phyloP scores from a whole-genome alignment of 2,113 vertebrate species.

The Indicator indicator region DNA sequence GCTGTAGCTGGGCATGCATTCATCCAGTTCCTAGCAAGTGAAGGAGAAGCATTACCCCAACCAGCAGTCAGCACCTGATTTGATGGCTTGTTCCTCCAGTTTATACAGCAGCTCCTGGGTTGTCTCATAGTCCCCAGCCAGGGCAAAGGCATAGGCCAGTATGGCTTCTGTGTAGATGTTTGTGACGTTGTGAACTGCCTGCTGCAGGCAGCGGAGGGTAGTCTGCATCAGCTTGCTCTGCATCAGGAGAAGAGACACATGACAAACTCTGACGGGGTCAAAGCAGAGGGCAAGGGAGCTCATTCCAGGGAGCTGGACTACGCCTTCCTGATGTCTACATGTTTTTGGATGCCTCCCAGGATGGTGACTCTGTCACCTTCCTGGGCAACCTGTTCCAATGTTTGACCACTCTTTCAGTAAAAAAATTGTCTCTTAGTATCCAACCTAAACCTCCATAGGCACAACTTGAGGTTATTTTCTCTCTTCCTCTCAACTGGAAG shows the following conservation, averaged over 20 bases:
- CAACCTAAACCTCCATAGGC: too few species aligned
- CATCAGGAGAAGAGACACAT: neutral
- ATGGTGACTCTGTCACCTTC: too few species aligned
- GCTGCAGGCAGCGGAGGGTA: constrained; percentile 78
- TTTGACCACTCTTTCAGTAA: too few species aligned
- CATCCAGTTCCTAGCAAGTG: neutral
- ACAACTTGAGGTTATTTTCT: too few species aligned
- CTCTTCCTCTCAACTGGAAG: too few species aligned
- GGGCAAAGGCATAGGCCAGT: constrained; percentile 85
- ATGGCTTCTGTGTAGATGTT: constrained; percentile 83
- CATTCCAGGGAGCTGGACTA: neutral
- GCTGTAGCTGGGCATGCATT: neutral
- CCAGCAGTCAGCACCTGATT: constrained; percentile 44
- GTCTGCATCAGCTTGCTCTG: constrained; percentile 76
- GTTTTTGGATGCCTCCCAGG: too few species aligned
- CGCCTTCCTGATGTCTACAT: neutral
- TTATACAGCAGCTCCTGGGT: constrained; percentile 59
- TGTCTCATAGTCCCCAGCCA: constrained; percentile 72
- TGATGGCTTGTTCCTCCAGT: constrained; percentile 66
- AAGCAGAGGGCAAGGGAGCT: neutral
- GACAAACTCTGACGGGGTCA: neutral
- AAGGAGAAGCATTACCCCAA: neutral
- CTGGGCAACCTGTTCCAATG: too few species aligned
- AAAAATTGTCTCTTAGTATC: too few species aligned
- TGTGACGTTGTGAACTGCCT: constrained; percentile 42